Conservation (phyloP, 2,113 vertebrate genomes). For the Neotoma lepida region DNA sequence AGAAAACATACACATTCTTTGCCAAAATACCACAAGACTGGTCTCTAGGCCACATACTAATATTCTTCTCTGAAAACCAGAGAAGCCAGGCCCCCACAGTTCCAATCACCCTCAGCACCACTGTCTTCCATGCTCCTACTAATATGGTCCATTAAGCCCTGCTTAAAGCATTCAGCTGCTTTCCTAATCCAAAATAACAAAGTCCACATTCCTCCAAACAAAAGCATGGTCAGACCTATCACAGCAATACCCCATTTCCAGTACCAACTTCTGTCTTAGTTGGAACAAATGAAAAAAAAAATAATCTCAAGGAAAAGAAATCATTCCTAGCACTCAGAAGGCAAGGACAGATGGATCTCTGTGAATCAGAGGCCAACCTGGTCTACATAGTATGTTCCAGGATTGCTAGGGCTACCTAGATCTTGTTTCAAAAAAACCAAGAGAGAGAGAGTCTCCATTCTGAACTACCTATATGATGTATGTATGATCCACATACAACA, state of each 20-base stretch:
- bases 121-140: neutral
- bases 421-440: neutral
- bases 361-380: neutral
- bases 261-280: neutral
- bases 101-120: neutral
- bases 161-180: neutral
- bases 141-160: neutral
- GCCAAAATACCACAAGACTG: neutral
- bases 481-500: neutral
- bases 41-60: neutral
- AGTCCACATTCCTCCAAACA: neutral
- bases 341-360: neutral
- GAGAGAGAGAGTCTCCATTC: neutral
- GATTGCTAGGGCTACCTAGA: neutral
- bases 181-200: neutral
- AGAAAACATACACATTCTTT: neutral
- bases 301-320: neutral
- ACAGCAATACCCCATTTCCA: neutral
- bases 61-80: neutral
- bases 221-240: neutral
- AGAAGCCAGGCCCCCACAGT: neutral
- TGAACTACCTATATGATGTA: neutral
- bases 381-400: neutral
- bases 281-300: neutral
- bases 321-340: neutral